phyloP scores from a whole-genome alignment of 2,888 invertebrate genomes.

The Sinohyriopsis cumingii region DNA sequence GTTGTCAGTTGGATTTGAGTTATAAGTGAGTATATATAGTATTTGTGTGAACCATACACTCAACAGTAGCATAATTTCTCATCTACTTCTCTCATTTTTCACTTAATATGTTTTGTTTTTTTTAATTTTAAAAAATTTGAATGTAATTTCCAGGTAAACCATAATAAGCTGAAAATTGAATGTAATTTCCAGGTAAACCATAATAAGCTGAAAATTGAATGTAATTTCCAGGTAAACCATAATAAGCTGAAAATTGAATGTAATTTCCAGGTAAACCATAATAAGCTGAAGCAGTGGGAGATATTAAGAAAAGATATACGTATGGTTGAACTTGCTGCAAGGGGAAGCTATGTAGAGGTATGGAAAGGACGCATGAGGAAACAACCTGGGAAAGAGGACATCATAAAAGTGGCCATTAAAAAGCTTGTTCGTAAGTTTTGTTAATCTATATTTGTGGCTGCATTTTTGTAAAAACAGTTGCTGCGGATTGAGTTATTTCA shows the following conservation, averaged over 20 bases:
- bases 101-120: neutral
- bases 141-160: no score
- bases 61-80: no score
- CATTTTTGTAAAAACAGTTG: no score
- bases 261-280: no score
- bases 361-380: conserved; percentile 62
- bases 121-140: neutral
- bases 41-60: no score
- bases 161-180: conserved; percentile 23
- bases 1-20: no score
- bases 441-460: neutral
- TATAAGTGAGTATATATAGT: no score
- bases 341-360: conserved; percentile 62
- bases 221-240: no score
- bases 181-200: no score
- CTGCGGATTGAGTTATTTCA: neutral
- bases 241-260: no score
- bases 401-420: conserved; percentile 59
- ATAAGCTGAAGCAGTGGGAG: conserved; percentile 54
- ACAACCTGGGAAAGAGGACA: conserved; percentile 54
- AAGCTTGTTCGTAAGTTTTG: conserved; percentile 51
- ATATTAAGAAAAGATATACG: conserved; percentile 59
- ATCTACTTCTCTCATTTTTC: neutral
- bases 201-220: conserved; percentile 25
- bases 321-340: conserved; percentile 55